Conservation (phyloP, 2,797 vertebrate species). For the Onychomys torridus region DNA sequence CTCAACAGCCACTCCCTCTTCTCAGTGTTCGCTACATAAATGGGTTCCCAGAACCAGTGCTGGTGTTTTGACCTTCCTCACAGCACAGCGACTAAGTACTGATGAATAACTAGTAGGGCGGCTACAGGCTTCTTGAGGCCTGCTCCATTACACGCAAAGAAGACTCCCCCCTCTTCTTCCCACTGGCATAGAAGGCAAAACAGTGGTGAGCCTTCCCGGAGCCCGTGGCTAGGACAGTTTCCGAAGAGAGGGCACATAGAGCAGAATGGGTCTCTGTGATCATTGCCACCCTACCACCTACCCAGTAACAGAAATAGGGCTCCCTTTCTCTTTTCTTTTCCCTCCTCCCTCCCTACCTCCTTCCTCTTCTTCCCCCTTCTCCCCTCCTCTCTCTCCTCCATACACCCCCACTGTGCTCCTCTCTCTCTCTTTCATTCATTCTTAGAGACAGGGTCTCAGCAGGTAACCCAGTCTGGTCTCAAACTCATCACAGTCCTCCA, state of each 20-base stretch:
- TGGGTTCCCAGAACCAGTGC: neutral
- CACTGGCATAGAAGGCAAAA: neutral
- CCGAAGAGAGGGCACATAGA: neutral
- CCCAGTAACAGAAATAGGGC: neutral
- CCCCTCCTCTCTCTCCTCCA: no score
- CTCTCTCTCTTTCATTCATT: neutral
- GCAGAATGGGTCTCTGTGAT: neutral
- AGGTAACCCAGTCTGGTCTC: neutral
- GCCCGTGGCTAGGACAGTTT: neutral
- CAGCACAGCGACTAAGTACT: neutral
- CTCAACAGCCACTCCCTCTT: neutral
- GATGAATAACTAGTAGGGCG: neutral
- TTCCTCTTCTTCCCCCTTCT: fast-evolving
- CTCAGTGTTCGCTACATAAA: neutral
- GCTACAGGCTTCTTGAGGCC: neutral
- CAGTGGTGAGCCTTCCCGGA: neutral
- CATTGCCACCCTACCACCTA: no score
- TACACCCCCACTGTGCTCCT: neutral
- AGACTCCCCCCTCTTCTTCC: neutral
- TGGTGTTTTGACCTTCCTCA: neutral
- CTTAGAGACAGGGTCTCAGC: neutral
- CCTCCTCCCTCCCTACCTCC: no score
- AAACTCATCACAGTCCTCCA: neutral
- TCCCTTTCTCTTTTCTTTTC: neutral
- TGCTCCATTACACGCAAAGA: neutral